Evolutionary conservation across 2,797 vertebrate species (phyloP), one percentile per base, ranked within the genome.

Genomic region (Tokudaia muenninki): DNA sequence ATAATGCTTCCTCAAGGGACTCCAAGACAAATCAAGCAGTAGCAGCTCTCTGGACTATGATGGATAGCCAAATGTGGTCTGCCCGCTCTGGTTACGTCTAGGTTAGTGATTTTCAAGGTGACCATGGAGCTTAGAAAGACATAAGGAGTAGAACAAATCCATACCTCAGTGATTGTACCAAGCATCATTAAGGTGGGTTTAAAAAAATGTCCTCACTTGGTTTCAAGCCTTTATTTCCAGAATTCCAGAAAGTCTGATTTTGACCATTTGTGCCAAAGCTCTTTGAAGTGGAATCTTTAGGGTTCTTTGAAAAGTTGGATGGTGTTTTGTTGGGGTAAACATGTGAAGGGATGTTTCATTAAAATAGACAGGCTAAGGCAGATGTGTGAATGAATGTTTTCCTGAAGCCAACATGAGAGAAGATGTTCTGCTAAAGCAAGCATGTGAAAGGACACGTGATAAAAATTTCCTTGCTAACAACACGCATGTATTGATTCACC

Each of bases 171-270:
- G 7, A 87, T 96, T 50, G 78, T 82, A 93, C 70, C 57, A 80
- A 96, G 57, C 41, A 47, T 94, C 44, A 55, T 24, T 67, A 63
- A 34, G 14, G 26, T 55, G n/a, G 50, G 14, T 34, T 59, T 72
- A 19, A 87, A 91, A 79, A 67, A 72, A 63, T 75, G 65, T 88
- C 22, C 81, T 86, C 11, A 19, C 83, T 96, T 82, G 67, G 34
- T 91, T 94, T 5, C 19, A 95, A 91, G n/a, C 29, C 91, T 92
- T 95, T 96, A 57, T 92, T 92, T 86, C 57, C 47, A 94, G 59
- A 87, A 78, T 72, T 96, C 78, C 84, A 37, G 41, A 95, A 94
- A 97, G 84, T 63, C 86, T 94, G 13, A 87, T 81, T 93, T 97
- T 94, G 87, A 94, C 8, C 24, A 94, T 81, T 91, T 82, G 29